phyloP scores from a whole-genome alignment of 2,888 invertebrate species.

The Leptura quadrifasciata region DNA sequence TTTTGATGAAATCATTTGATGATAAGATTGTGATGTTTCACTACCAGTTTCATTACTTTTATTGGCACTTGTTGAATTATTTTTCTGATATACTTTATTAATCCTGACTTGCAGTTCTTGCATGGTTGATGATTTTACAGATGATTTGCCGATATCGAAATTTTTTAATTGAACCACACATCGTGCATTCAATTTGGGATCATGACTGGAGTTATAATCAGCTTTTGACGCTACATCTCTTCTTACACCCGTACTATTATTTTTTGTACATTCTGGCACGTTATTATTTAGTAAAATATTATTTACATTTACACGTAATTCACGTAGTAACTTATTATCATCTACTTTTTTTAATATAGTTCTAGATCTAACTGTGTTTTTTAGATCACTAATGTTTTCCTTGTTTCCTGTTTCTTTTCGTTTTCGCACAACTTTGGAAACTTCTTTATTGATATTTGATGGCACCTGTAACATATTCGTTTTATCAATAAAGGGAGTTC shows the following conservation, averaged over 20 bases:
- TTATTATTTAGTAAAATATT: neutral
- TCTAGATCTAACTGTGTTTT: neutral
- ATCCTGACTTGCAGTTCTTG: neutral
- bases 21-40: neutral
- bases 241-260: neutral
- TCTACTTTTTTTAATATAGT: neutral
- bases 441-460: neutral
- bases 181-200: neutral
- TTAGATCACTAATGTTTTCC: neutral
- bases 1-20: neutral
- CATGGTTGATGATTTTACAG: neutral
- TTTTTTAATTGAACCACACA: neutral
- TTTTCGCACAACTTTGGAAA: neutral
- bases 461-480: conserved; percentile 12
- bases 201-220: neutral
- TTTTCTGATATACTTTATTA: neutral
- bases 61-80: neutral
- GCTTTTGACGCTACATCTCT: neutral
- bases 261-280: neutral
- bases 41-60: neutral
- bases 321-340: neutral
- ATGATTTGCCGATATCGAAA: neutral
- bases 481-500: neutral
- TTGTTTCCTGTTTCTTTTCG: neutral
- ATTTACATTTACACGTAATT: neutral